Evolutionary conservation across 2,888 invertebrate species (phyloP).

Genomic region (Synergus umbraculus): DNA sequence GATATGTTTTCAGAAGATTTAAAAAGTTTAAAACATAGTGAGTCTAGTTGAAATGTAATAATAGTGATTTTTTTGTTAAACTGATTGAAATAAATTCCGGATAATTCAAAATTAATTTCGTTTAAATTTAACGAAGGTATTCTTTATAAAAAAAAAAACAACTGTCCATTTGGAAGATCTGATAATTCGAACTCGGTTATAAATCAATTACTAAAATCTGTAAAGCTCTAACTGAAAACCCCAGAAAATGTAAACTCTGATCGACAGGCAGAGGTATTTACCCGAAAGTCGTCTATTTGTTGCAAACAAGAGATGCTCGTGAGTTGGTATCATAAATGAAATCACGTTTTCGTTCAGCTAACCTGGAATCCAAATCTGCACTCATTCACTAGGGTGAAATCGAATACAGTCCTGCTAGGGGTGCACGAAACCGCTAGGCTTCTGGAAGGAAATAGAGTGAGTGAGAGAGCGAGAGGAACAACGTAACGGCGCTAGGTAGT

Average conservation of each 20-base stretch:
- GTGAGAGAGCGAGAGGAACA: slow-evolving; percentile 42
- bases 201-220: background rate
- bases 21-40: background rate
- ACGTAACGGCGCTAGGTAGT: slow-evolving; percentile 9
- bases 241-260: background rate
- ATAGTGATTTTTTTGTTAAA: no score
- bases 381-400: slow-evolving; percentile 9
- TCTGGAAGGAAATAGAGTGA: slow-evolving; percentile 42
- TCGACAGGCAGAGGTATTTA: background rate
- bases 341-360: slow-evolving; percentile 73
- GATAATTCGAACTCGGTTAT: background rate
- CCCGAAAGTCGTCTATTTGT: slow-evolving; percentile 13
- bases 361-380: slow-evolving; percentile 63
- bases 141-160: background rate
- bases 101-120: background rate
- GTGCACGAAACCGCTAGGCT: slow-evolving; percentile 39
- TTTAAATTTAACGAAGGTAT: no score
- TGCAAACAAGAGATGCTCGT: slow-evolving; percentile 55
- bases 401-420: slow-evolving; percentile 23
- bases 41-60: no score
- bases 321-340: slow-evolving; percentile 75
- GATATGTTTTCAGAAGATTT: background rate
- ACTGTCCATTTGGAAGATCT: background rate
- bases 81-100: background rate
- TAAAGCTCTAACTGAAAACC: background rate